Base-by-base conservation (phyloP, 1,140 invertebrate species). In the Andrena cerasifolii region DNA sequence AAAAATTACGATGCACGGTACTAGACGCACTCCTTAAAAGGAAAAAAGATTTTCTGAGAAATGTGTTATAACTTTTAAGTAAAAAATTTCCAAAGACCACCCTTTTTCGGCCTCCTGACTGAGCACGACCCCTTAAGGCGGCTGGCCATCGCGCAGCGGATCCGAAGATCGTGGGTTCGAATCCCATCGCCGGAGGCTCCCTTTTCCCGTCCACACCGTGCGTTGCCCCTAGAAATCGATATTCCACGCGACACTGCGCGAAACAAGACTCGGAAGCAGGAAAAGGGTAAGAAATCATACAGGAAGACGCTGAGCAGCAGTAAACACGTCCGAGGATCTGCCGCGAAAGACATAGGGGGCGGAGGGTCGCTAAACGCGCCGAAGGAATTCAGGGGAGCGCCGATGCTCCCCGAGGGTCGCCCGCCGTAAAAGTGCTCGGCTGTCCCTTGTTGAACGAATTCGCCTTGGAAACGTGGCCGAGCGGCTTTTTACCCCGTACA, bases 381-480 rank as follows among this genome's bases (percentile, higher is more conserved):
- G 21, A 12, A 68, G 45, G 66, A 70, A 43, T 77, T 51, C 40
- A 14, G 8, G 21, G 21, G n/a, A 16, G 16, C 51, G 58, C 53
- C 70, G 56, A 62, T 77, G 24, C 40, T 59, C 49, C 21, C 31
- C 18, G 36, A 24, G 12, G 53, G 40, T 21, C 28, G 0, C 16
- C 7, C 18, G 14, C 24, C n/a, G n/a, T 54, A 56, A 66, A 56
- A 16, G 33, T 54, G 24, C 26, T 54, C 54, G 51, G 63, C n/a
- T 53, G 62, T 59, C 59, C 56, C 62, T 2, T 14, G 51, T 74
- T 83, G 75, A 84, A 84, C 82, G 82, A n/a, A 74, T 74, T 79
- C 82, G 65, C 67, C 21, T 49, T 78, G 75, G 79, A 82, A 78
- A 47, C 56, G 79, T 78, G 80, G 24, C 28, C 24, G 68, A n/a